phyloP scores from a whole-genome alignment of 2,797 vertebrate species.

The Acanthurus lineatus region DNA sequence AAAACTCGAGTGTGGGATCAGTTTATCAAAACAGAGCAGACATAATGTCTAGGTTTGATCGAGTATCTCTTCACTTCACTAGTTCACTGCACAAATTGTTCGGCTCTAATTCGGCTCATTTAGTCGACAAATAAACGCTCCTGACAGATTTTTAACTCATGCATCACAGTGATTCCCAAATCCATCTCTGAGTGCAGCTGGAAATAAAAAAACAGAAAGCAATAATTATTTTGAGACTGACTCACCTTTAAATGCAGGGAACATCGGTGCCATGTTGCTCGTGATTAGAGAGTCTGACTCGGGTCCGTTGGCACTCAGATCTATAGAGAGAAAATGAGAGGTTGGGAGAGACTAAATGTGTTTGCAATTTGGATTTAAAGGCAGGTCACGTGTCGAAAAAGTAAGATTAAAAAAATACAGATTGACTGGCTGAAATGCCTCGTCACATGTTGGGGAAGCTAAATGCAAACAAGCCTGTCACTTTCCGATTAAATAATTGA shows the following conservation, averaged over 20 bases:
- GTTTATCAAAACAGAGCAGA: slow-evolving; percentile 18
- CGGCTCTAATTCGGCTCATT: slow-evolving; percentile 6
- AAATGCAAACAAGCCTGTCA: not conserved
- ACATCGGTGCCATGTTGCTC: slow-evolving; percentile 96
- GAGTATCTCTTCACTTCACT: not conserved
- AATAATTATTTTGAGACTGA: slow-evolving; percentile 1
- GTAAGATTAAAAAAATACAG: not conserved
- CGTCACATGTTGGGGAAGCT: not conserved
- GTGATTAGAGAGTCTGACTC: slow-evolving; percentile 90
- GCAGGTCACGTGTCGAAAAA: slow-evolving; percentile 2
- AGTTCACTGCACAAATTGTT: slow-evolving; percentile 12
- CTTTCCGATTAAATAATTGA: not conserved
- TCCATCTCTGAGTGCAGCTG: not conserved
- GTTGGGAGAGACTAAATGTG: not conserved
- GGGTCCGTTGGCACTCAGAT: slow-evolving; percentile 54
- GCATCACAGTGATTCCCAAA: not conserved
- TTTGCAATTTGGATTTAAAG: not conserved
- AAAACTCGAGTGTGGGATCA: slow-evolving; percentile 19
- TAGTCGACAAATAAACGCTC: not conserved
- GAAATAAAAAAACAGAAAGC: not conserved
- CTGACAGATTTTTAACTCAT: not conserved
- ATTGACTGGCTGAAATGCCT: not conserved
- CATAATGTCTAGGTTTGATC: slow-evolving; percentile 12
- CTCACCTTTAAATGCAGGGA: slow-evolving; percentile 91
- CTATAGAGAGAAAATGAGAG: slow-evolving; percentile 60